Evolutionary conservation across 2,797 vertebrate genomes (phyloP).

Genomic region (Nyctibius grandis): DNA sequence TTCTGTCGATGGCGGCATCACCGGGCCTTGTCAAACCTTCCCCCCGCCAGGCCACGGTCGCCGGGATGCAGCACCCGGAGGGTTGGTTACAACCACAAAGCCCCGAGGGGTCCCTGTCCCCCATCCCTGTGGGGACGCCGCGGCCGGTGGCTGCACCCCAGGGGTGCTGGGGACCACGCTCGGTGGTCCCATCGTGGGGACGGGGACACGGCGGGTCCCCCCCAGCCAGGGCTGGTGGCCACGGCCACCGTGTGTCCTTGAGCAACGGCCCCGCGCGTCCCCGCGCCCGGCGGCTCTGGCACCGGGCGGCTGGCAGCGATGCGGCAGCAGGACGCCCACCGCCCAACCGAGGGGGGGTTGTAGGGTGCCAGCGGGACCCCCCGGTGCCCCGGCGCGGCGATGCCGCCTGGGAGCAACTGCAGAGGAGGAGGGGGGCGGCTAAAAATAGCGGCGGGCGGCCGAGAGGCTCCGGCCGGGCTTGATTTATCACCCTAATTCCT

Average conservation of each 20-base stretch:
- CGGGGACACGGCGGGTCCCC: accelerated
- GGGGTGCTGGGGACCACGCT: too few relatives aligned
- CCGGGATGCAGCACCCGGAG: neutral
- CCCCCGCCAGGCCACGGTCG: neutral
- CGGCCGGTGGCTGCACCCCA: neutral
- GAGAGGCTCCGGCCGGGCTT: neutral
- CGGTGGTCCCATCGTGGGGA: accelerated
- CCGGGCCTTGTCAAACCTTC: neutral
- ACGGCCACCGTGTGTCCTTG: neutral
- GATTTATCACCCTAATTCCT: slow-evolving; percentile 24
- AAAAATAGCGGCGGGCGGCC: slow-evolving; percentile 10
- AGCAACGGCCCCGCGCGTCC: neutral
- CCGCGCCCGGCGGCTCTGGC: neutral
- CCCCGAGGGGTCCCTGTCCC: too few relatives aligned
- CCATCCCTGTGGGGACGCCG: neutral
- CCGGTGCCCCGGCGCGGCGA: neutral
- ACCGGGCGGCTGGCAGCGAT: neutral
- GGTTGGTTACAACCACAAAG: neutral
- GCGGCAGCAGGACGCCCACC: neutral
- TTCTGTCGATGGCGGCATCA: neutral
- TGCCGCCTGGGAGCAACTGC: slow-evolving; percentile 26
- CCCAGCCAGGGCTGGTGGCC: neutral
- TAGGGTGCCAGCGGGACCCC: neutral
- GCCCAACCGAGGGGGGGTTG: too few relatives aligned
- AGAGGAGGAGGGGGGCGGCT: slow-evolving; percentile 2